Percentiles rank a stretch among this genome's conserved stretches.
These are phyloP conservation scores for Timandra comae DNA, from an alignment of 2,888 invertebrate genomes.

Conservation along the genomic window DNA sequence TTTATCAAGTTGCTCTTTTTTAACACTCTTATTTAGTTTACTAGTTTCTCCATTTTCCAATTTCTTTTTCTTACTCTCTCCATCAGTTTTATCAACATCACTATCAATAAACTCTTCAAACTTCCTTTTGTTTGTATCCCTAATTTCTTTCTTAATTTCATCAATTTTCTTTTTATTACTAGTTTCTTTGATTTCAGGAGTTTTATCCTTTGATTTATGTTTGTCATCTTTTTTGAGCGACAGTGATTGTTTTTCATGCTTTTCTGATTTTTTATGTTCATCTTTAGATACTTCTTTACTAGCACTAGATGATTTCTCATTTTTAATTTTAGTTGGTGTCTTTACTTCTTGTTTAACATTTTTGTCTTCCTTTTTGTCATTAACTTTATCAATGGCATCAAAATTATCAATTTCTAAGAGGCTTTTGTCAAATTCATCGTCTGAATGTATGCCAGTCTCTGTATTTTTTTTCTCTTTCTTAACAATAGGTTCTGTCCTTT, in stretches of 20 bases:
- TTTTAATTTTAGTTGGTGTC: conserved; percentile 4
- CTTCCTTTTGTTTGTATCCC: conserved; percentile 38
- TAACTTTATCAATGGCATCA: conserved; percentile 30
- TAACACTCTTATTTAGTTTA: conserved; percentile 8
- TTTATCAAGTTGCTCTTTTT: conserved; percentile 7
- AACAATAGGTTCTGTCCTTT: conserved; percentile 69
- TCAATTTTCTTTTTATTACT: conserved; percentile 11
- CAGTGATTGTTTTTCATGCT: neutral
- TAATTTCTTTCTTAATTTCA: conserved; percentile 26
- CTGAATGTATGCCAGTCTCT: conserved; percentile 77
- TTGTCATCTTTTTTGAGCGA: neutral
- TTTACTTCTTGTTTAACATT: conserved; percentile 6
- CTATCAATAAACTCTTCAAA: conserved; percentile 46
- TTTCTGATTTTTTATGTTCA: neutral
- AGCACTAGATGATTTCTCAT: neutral
- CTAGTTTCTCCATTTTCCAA: conserved; percentile 8
- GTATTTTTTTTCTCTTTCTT: conserved; percentile 62
- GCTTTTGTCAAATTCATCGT: conserved; percentile 83
- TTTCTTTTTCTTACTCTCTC: conserved; percentile 19
- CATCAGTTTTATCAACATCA: conserved; percentile 11
- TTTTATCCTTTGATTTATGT: neutral
- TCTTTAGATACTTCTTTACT: conserved; percentile 8
- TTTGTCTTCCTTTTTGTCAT: conserved; percentile 7
- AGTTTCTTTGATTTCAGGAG: neutral
- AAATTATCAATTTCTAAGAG: conserved; percentile 79